Conservation (phyloP, 2,113 vertebrate species). For the Eubucco bourcierii region DNA sequence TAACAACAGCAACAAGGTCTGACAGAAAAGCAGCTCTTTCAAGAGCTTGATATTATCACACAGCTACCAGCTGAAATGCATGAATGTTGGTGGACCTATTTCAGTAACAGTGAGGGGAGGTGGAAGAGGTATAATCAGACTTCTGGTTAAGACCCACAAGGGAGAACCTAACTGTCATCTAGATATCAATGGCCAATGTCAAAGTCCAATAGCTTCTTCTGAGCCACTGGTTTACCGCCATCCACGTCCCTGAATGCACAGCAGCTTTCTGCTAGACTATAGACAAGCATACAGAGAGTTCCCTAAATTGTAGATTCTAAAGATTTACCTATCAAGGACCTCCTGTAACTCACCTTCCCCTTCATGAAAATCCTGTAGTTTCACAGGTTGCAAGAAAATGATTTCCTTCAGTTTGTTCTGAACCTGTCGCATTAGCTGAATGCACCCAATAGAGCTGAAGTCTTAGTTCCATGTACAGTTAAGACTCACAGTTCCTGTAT, state of each 20-base stretch:
- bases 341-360: neutral
- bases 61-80: neutral
- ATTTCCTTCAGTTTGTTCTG: neutral
- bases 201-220: neutral
- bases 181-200: neutral
- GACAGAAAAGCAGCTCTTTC: neutral
- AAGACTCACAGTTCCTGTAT: neutral
- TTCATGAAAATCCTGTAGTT: neutral
- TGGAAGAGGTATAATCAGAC: neutral
- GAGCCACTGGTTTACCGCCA: neutral
- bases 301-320: neutral
- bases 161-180: neutral
- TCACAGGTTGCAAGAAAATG: neutral
- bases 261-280: neutral
- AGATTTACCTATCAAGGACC: neutral
- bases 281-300: neutral
- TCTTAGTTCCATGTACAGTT: neutral
- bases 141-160: neutral
- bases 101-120: neutral
- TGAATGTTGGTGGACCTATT: neutral
- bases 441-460: neutral
- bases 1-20: neutral
- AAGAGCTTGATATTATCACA: neutral
- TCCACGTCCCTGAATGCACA: neutral
- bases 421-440: neutral